These are phyloP conservation scores for Lasioglossum oenotherae DNA, from an alignment of 2,888 invertebrate genomes.

Conservation along the genomic window DNA sequence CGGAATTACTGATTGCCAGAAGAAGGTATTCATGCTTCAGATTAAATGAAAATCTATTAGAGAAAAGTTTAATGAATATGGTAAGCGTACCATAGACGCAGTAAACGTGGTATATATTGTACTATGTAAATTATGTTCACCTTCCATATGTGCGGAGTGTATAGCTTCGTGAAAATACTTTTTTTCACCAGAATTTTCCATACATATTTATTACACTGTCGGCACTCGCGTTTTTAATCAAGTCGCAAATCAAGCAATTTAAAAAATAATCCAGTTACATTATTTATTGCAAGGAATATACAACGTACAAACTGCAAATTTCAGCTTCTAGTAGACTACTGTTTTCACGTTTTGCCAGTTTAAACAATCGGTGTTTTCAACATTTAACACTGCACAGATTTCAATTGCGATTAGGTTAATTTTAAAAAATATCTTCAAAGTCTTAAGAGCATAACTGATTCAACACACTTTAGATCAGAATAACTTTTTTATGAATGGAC, in stretches of 20 bases:
- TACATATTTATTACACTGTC: not conserved
- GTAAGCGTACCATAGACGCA: not conserved
- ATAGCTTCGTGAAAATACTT: not conserved
- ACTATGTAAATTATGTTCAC: not conserved
- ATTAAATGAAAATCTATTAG: constrained; percentile 9
- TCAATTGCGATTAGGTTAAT: too few relatives aligned
- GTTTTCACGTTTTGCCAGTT: too few relatives aligned
- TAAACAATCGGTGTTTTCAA: too few relatives aligned
- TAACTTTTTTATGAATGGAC: too few relatives aligned
- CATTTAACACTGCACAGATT: too few relatives aligned
- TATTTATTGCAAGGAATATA: not conserved
- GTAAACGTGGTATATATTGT: not conserved
- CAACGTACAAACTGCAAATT: not conserved
- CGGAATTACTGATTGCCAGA: not conserved
- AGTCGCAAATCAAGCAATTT: not conserved
- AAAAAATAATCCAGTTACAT: not conserved
- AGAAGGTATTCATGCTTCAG: not conserved
- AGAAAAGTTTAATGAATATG: not conserved
- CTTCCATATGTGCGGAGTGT: not conserved
- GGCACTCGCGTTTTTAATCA: not conserved
- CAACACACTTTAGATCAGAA: too few relatives aligned
- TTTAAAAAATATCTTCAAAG: too few relatives aligned
- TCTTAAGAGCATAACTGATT: too few relatives aligned
- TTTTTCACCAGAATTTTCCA: not conserved
- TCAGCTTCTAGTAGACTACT: not conserved